These are phyloP conservation scores for Ectropis grisescens DNA, from an alignment of 1,140 invertebrate species.

Conservation along the genomic window DNA sequence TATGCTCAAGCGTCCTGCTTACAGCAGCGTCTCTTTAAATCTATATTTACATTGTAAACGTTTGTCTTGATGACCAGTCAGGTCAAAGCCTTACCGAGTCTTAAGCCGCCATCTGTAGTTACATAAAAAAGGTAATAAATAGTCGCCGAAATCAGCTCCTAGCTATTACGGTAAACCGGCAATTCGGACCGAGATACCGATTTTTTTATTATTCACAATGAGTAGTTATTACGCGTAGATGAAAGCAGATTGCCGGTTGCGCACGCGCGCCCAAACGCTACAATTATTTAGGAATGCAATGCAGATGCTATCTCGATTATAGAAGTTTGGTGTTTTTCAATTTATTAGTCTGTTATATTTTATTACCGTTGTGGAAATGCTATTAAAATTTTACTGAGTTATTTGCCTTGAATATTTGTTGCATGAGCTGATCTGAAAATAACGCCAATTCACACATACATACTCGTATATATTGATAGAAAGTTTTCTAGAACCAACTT, in stretches of 20 bases:
- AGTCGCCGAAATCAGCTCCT: constrained; percentile 24
- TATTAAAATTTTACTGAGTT: too few species aligned
- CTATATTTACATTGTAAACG: too few species aligned
- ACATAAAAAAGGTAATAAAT: constrained; percentile 24
- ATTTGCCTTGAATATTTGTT: too few species aligned
- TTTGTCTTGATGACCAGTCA: too few species aligned
- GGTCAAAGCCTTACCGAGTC: too few species aligned
- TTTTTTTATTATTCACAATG: constrained; percentile 41
- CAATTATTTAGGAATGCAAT: constrained; percentile 35
- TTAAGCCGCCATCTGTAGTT: constrained; percentile 8
- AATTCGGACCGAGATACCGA: constrained; percentile 25
- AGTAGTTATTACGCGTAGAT: constrained; percentile 42
- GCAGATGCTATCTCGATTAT: constrained; percentile 26
- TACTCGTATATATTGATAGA: too few species aligned
- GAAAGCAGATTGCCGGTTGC: constrained; percentile 19
- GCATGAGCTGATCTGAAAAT: too few species aligned
- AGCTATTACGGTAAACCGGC: constrained; percentile 41
- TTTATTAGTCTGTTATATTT: constrained; percentile 3
- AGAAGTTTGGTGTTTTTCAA: constrained; percentile 12
- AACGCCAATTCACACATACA: too few species aligned
- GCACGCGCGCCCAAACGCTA: constrained; percentile 32
- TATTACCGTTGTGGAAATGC: too few species aligned
- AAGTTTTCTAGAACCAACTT: too few species aligned
- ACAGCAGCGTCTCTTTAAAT: too few species aligned
- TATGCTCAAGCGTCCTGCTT: too few species aligned